Conservation (phyloP, 2,113 vertebrate genomes). For the Mystacornis crossleyi region DNA sequence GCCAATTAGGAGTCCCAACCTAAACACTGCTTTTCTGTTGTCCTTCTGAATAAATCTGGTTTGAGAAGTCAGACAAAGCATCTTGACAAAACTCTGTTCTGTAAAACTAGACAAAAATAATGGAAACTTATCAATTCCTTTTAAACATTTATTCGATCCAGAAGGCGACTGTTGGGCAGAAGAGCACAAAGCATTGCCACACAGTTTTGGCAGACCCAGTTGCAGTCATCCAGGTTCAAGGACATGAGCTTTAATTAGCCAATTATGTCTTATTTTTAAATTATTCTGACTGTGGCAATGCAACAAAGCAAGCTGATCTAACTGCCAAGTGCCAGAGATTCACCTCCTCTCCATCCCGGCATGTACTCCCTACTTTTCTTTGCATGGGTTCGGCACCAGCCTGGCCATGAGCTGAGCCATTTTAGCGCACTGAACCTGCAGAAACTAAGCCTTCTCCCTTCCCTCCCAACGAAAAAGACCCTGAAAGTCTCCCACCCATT, state of each 20-base stretch:
- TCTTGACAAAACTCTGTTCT: neutral
- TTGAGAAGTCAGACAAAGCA: neutral
- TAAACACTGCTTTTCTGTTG: too few relatives aligned
- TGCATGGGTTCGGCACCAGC: rapidly evolving
- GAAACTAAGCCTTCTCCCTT: neutral
- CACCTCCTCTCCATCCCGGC: neutral
- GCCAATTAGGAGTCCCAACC: too few relatives aligned
- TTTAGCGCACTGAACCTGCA: neutral
- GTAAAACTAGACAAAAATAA: neutral
- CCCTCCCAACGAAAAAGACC: neutral
- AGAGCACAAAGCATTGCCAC: neutral
- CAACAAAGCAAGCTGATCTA: neutral
- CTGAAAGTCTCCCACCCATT: neutral
- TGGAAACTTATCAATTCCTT: neutral
- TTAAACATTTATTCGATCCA: neutral
- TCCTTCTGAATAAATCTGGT: neutral
- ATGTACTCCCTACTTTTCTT: neutral
- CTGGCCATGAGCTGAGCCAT: neutral
- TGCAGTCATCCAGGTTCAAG: neutral
- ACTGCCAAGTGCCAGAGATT: neutral
- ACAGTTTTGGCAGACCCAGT: neutral
- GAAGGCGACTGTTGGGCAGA: neutral
- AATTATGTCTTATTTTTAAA: neutral
- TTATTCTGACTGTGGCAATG: neutral
- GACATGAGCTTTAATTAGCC: neutral